These are phyloP conservation scores for Diorhabda sublineata DNA, from an alignment of 1,140 invertebrate species.

Conservation along the genomic window DNA sequence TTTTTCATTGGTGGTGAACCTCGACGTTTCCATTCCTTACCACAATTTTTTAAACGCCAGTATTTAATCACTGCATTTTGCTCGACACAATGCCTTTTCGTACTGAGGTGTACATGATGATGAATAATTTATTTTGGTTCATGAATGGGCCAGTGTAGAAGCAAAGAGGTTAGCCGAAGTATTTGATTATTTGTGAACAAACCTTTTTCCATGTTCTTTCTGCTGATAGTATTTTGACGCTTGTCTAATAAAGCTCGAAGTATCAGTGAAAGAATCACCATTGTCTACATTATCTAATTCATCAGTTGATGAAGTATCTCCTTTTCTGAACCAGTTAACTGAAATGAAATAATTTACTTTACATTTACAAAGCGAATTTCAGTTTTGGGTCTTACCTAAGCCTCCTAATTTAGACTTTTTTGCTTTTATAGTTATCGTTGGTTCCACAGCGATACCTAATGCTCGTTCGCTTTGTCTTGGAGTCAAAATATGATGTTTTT, in stretches of 20 bases:
- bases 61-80: too few relatives aligned
- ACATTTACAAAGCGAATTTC: conserved; percentile 16
- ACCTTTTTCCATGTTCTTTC: conserved; percentile 33
- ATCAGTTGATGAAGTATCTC: conserved; percentile 51
- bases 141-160: too few relatives aligned
- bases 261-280: conserved; percentile 58
- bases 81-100: too few relatives aligned
- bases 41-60: too few relatives aligned
- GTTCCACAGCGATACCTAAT: conserved; percentile 51
- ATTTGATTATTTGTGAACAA: not conserved
- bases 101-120: too few relatives aligned
- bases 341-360: conserved; percentile 16
- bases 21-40: too few relatives aligned
- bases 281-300: conserved; percentile 54
- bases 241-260: conserved; percentile 50
- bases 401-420: conserved; percentile 57
- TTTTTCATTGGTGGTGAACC: too few relatives aligned
- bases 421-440: conserved; percentile 43
- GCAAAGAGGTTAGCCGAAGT: too few relatives aligned
- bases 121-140: too few relatives aligned
- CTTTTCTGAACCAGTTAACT: conserved; percentile 69
- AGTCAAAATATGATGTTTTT: conserved; percentile 71
- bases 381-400: conserved; percentile 52
- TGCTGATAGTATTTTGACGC: conserved; percentile 40
- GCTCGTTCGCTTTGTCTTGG: conserved; percentile 74